Base-by-base conservation (phyloP, 2,888 invertebrate species). In the Invenusta paracnida region DNA sequence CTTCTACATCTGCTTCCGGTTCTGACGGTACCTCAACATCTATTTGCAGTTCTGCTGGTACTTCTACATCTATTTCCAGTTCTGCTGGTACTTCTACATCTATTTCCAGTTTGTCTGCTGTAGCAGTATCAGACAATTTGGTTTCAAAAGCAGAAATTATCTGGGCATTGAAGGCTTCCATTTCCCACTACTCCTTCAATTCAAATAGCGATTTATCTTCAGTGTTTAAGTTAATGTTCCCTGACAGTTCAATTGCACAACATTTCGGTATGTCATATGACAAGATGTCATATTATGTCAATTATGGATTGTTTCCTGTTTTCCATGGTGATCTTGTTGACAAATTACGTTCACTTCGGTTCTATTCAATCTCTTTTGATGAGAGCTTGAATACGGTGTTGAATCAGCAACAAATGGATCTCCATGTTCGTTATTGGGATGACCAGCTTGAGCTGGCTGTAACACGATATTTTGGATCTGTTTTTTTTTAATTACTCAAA, bases 161-260 rank as follows among this genome's bases (percentile, higher is more conserved):
- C 23, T 11, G 79, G 79, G 23, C 25, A 27, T 79, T 79, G n/a
- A 79, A 79, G 79, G 23, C 79, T 27, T 27, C 5, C 25, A 27
- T 2, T 25, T n/a, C 79, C 79, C 23, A 79, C 79, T 79, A 11
- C 29, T 79, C 79, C 25, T 79, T 27, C 79, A 79, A 23, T 11
- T 79, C 79, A 29, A 23, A 79, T 27, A 23, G 28, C 2, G n/a
- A 79, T 79, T 27, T 29, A 27, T 79, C 79, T 79, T 25, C 23
- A 27, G 79, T 79, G 25, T 79, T 79, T 29, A 79, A 79, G 79
- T 27, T 27, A 79, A 79, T 79, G 79, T 79, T 79, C 29, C 79
- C 79, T 25, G 79, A 79, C 79, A 27, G 25, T 29, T 25, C 23
- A 79, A 79, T 79, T 27, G 79, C 79, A 29, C 79, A 79, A 79